Evolutionary conservation across 2,797 vertebrate genomes (phyloP).

Genomic region (Glossophaga mutica): DNA sequence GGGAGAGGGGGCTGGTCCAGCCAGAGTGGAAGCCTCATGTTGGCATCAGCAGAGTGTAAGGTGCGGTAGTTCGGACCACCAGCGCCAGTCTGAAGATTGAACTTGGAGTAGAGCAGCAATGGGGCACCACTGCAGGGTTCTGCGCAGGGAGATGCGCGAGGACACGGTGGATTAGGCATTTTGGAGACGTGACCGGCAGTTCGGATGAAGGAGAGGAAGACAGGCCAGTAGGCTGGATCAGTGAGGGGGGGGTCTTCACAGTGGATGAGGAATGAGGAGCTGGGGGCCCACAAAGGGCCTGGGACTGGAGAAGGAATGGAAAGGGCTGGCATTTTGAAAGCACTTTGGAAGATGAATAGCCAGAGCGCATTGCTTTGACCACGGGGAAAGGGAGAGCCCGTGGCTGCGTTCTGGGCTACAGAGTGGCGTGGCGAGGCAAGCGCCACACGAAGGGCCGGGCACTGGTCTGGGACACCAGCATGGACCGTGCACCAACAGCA

Average conservation of each 20-base stretch:
- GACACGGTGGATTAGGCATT: not conserved
- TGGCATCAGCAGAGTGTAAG: not conserved
- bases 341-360: not conserved
- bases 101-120: not conserved
- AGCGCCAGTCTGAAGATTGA: not conserved
- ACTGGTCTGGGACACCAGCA: not conserved
- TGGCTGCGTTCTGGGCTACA: not conserved
- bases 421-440: rapidly evolving
- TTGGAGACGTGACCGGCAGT: not conserved
- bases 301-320: not conserved
- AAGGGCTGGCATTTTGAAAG: not conserved
- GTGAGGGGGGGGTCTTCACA: not conserved
- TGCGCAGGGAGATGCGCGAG: not conserved
- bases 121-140: not conserved
- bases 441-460: too few species aligned
- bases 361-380: not conserved
- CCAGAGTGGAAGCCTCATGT: rapidly evolving
- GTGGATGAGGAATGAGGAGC: not conserved
- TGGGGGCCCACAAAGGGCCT: not conserved
- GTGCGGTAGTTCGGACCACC: not conserved
- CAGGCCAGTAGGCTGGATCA: not conserved
- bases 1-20: not conserved
- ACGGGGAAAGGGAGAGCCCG: not conserved
- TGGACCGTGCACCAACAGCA: not conserved
- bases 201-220: not conserved